A percentile compares a stretch with the other conserved stretches of the same genome.
Evolutionary conservation across 1,140 invertebrate genomes (phyloP).

Genomic region (Magallana gigas): DNA sequence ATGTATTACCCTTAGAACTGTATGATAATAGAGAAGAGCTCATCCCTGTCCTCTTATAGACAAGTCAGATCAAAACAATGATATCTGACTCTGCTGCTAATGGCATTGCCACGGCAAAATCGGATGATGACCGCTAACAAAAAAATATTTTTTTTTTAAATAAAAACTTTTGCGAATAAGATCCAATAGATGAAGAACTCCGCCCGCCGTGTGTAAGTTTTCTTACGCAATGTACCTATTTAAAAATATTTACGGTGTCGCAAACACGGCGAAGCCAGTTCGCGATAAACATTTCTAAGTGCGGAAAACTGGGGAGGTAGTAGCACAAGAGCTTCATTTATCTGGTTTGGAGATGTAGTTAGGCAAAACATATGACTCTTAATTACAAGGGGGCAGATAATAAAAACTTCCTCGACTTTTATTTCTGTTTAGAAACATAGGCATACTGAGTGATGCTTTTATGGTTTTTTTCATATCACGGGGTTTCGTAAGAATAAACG

Average conservation of each 20-base stretch:
- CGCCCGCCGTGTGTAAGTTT: neutral
- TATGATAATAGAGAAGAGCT: neutral
- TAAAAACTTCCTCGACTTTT: neutral
- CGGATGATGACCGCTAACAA: no score
- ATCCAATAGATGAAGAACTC: neutral
- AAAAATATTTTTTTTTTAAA: no score
- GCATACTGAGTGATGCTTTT: no score
- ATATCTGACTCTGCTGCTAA: neutral
- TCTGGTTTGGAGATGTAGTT: slow-evolving; percentile 15
- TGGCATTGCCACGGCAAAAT: neutral
- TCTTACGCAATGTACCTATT: slow-evolving; percentile 28
- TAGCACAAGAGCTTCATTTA: neutral
- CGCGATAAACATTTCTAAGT: slow-evolving; percentile 17
- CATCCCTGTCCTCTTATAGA: no score
- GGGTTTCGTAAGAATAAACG: no score
- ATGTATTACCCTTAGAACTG: neutral
- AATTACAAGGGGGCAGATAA: neutral
- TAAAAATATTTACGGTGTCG: slow-evolving; percentile 1
- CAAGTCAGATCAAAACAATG: neutral
- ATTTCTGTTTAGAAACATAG: no score
- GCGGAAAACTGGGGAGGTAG: neutral
- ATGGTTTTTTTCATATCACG: no score
- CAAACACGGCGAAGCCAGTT: neutral
- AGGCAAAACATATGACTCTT: slow-evolving; percentile 31
- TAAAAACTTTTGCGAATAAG: neutral